Base-by-base conservation (phyloP, 2,113 vertebrate genomes). In the Antechinus stuartii region DNA sequence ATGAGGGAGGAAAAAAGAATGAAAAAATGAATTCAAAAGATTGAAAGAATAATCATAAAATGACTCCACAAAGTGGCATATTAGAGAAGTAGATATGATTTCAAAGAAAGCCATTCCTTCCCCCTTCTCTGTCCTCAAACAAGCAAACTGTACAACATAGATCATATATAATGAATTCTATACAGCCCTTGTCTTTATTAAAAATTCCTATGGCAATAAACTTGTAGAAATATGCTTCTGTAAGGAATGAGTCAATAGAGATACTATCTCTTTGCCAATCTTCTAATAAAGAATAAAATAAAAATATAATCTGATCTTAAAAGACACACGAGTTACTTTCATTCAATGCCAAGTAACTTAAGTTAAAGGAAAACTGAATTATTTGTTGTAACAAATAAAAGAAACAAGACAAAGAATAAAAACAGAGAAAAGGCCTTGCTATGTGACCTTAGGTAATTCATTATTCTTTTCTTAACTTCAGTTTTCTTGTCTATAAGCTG, bases 281-380 rank as follows among this genome's bases (percentile, higher is more conserved):
- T 96, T 98, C 91, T 97, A 97, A 96, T 97, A 95, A 96, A 95
- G 94, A 93, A 92, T 76, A 91, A 97, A 96, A 96, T 95, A 94
- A 97, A 97, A 96, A 96, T 92, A 89, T 92, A 91, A 93, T 90
- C 90, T 97, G 68, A 55, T 96, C 97, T 97, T 95, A 97, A 95
- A 95, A 97, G 93, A 95, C 92, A 96, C 90, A 96, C 25, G 30
- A 27, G 95, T 97, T 97, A 27, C 94, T 97, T 97, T 97, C 90
- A 96, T 93, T n/a, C 95, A 94, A 96, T 92, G 56, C 61, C 90
- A 96, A 92, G 96, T 84, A 96, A 96, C 95, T 49, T 91, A 27
- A 96, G 46, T 35, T 55, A 30, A 22, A 47, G 76, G 89, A 61
- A 92, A 91, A 89, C 10, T 61, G 68, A 50, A 50, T 90, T 95